phyloP scores from a whole-genome alignment of 2,888 invertebrate species.

The Empis stercorea region DNA sequence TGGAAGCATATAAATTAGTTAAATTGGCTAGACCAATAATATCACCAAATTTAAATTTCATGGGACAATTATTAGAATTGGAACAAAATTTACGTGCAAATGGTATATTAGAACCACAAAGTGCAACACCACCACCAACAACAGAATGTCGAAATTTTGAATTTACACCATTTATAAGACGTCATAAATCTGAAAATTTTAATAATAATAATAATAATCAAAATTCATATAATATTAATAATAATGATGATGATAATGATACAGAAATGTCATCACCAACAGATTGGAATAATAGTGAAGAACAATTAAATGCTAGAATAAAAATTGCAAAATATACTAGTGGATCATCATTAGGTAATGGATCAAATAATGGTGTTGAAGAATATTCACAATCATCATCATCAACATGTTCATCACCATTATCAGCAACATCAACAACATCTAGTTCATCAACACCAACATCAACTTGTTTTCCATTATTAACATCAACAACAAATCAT shows the following conservation, averaged over 20 bases:
- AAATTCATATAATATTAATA: background rate
- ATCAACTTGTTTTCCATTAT: slow-evolving; percentile 8
- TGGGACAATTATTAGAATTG: slow-evolving; percentile 77
- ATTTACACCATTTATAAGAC: background rate
- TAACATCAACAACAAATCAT: slow-evolving; percentile 6
- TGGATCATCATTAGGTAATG: slow-evolving; percentile 3
- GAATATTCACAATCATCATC: background rate
- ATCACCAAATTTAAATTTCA: slow-evolving; percentile 89
- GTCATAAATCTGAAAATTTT: no score
- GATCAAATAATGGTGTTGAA: background rate
- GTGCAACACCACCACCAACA: slow-evolving; percentile 17
- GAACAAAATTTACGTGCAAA: slow-evolving; percentile 52
- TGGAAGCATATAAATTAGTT: slow-evolving; percentile 79
- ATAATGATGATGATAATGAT: no score
- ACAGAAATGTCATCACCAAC: no score
- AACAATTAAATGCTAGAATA: slow-evolving; percentile 2
- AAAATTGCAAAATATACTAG: slow-evolving; percentile 12
- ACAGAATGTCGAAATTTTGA: slow-evolving; percentile 2
- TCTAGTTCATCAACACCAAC: background rate
- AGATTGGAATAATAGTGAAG: no score
- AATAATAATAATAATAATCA: no score
- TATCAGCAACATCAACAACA: slow-evolving; percentile 3
- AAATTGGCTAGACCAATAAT: slow-evolving; percentile 77
- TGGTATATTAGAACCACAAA: slow-evolving; percentile 26
- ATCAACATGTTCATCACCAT: slow-evolving; percentile 5